Base-by-base conservation (phyloP, 64 coral and sea anemone genomes). In the Cladopsammia gracilis region DNA sequence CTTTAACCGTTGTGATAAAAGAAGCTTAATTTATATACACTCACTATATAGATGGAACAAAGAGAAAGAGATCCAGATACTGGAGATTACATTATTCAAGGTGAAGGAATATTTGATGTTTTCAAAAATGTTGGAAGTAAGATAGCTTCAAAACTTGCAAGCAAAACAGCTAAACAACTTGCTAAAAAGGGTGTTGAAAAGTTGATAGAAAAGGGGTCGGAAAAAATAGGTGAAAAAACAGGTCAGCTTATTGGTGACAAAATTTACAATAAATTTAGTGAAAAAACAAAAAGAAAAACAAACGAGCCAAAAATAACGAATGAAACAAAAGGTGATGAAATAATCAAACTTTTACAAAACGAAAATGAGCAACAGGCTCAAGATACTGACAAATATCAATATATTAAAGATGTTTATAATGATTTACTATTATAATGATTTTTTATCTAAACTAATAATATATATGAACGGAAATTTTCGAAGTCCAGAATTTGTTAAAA, bases 1-100 rank as follows among this genome's bases (percentile, higher is more conserved):
- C 62, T 64, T 64, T 64, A 19, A 64, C 62, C 16, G 16, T n/a
- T 64, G 62, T 64, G n/a, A 64, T 64, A 20, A 64, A 13, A 64
- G 62, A 64, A 64, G 62, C 15, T 64, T 64, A 64, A 64, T 64
- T 64, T 64, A 64, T 64, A 64, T 64, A 64, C 62, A 64, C 62
- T 64, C 5, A 64, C n/a, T 18, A 64, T 64, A 18, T 3, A 64
- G 18, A 64, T 64, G 62, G 54, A 34, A 34, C 34, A 2, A 34
- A 64, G 61, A 64, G 61, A 64, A 16, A 13, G 61, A 64, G 61
- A 64, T 64, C 61, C 61, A 16, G 61, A 64, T 20, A 64, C 61
- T 14, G 61, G 61, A 5, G 12, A 64, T 14, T 64, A 64, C 20
- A 14, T 14, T 19, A 64, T 64, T 16, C 61, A 64, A n/a, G 61